A percentile compares a stretch with the other conserved stretches of the same genome.
Evolutionary conservation across 2,113 vertebrate species (phyloP).

Genomic region (Hyla sarda): DNA sequence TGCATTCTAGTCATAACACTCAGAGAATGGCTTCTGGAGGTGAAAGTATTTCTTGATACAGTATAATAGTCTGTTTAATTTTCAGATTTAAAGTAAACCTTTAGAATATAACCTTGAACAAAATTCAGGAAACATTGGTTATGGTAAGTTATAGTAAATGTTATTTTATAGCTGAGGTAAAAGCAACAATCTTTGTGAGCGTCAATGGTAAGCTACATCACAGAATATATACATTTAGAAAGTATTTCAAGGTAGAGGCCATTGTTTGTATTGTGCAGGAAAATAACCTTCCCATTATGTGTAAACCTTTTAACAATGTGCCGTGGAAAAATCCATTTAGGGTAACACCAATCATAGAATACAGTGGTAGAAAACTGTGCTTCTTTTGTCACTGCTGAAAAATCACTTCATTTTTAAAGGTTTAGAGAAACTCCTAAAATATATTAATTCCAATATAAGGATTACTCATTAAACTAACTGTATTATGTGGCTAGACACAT

Average conservation of each 20-base stretch:
- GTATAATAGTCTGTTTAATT: neutral
- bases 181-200: neutral
- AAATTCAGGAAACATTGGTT: neutral
- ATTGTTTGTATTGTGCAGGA: constrained; percentile 30
- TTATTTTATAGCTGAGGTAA: neutral
- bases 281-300: constrained; percentile 41
- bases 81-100: neutral
- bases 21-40: no score
- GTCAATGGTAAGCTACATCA: no score
- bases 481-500: neutral
- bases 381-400: constrained; percentile 18
- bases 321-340: constrained; percentile 41
- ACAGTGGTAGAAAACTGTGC: neutral
- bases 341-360: constrained; percentile 1
- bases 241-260: constrained; percentile 12
- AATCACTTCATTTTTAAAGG: neutral
- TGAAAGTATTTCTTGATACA: no score
- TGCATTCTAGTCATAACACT: no score
- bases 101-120: neutral
- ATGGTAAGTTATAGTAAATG: neutral
- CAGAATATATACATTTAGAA: constrained; percentile 25
- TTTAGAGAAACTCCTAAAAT: constrained; percentile 1
- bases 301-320: constrained; percentile 32
- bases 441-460: constrained; percentile 2
- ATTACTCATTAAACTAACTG: neutral